These are phyloP conservation scores for Elegia similella DNA, from an alignment of 2,888 invertebrate genomes.

Conservation along the genomic window DNA sequence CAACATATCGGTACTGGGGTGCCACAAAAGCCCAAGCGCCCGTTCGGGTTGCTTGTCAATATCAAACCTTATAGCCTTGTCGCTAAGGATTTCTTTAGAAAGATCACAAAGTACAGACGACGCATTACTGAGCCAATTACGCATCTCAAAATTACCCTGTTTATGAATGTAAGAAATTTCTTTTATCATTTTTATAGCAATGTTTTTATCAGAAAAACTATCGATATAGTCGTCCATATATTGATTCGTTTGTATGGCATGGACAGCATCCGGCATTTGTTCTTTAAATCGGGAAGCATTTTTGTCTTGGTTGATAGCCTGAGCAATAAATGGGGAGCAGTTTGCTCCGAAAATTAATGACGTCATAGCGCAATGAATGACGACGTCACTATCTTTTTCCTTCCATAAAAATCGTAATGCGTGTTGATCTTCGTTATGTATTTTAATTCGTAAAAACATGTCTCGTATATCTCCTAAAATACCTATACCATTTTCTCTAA, in stretches of 20 bases:
- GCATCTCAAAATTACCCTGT: background rate
- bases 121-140: background rate
- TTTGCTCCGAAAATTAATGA: background rate
- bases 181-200: background rate
- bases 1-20: too few relatives aligned
- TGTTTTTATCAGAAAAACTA: background rate
- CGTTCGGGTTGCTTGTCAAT: background rate
- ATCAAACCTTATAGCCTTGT: background rate
- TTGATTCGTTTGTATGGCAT: background rate
- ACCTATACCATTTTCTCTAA: too few relatives aligned
- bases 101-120: background rate
- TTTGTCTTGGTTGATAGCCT: background rate
- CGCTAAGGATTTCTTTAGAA: background rate
- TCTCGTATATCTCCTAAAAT: too few relatives aligned
- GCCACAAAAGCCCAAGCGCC: too few relatives aligned
- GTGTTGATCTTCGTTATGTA: too few relatives aligned
- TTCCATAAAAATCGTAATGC: too few relatives aligned
- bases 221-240: background rate
- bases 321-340: background rate
- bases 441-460: too few relatives aligned
- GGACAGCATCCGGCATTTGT: background rate
- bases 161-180: background rate
- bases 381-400: too few relatives aligned
- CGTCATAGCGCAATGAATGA: background rate
- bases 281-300: too few relatives aligned